phyloP scores from a whole-genome alignment of 2,888 invertebrate genomes.

The Plebejus argus region DNA sequence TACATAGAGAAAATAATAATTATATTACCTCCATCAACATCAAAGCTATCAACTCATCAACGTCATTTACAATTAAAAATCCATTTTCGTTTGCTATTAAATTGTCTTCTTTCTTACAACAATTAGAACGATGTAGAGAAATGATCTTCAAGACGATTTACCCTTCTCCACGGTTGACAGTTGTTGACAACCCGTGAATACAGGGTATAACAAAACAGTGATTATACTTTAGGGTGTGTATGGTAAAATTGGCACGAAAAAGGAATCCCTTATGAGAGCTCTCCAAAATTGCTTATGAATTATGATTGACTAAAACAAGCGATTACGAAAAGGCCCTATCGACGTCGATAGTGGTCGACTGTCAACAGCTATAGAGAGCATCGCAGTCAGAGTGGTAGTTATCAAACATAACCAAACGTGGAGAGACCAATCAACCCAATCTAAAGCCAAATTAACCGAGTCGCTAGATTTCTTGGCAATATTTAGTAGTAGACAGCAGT shows the following conservation, averaged over 20 bases:
- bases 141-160: background rate
- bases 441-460: background rate
- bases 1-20: background rate
- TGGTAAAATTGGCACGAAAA: background rate
- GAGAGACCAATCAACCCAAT: too few species aligned
- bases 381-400: too few species aligned
- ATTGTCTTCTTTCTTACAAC: background rate
- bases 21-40: background rate
- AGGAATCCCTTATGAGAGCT: too few species aligned
- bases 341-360: too few species aligned
- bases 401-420: too few species aligned
- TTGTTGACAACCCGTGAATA: background rate
- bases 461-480: background rate
- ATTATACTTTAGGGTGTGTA: too few species aligned
- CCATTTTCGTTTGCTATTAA: background rate
- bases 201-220: background rate
- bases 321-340: too few species aligned
- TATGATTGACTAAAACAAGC: too few species aligned
- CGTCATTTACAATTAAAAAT: conserved; percentile 5
- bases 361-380: too few species aligned
- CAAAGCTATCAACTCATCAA: background rate
- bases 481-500: background rate
- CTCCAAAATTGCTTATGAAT: too few species aligned
- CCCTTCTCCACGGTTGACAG: background rate
- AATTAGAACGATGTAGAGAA: background rate